These are phyloP conservation scores for Digitonthophagus gazella DNA, from an alignment of 2,888 invertebrate species.

Conservation along the genomic window DNA sequence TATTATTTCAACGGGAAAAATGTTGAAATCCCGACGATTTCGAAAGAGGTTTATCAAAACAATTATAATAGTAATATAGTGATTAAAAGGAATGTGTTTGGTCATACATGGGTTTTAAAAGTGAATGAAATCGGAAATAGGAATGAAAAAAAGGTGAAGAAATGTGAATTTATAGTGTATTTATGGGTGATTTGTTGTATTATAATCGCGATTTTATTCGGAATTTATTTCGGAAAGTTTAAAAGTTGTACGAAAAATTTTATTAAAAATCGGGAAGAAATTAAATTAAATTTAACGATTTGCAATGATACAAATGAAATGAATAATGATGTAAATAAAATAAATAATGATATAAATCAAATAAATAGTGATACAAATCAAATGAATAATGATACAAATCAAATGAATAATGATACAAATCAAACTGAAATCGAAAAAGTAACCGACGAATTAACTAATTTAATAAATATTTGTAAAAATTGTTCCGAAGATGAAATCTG, in stretches of 20 bases:
- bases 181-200: constrained; percentile 41
- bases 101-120: constrained; percentile 48
- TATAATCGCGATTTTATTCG: constrained; percentile 40
- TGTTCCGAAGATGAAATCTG: constrained; percentile 41
- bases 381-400: too few species aligned
- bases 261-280: background rate
- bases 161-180: too few species aligned
- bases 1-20: constrained; percentile 42
- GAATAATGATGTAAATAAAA: too few species aligned
- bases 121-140: constrained; percentile 42
- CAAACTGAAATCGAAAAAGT: too few species aligned
- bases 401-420: too few species aligned
- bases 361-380: too few species aligned
- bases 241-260: too few species aligned
- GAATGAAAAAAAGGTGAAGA: constrained; percentile 27
- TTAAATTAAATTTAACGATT: too few species aligned
- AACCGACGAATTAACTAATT: background rate
- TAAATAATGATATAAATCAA: too few species aligned
- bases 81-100: constrained; percentile 47
- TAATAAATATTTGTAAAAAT: constrained; percentile 32
- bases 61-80: constrained; percentile 39
- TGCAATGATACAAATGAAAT: too few species aligned
- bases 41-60: constrained; percentile 38
- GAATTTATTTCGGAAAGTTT: constrained; percentile 34
- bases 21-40: constrained; percentile 40